Percentiles rank a stretch among this genome's conserved stretches.
These are phyloP conservation scores for Suillia variegata DNA, from an alignment of 2,888 invertebrate species.

Conservation along the genomic window DNA sequence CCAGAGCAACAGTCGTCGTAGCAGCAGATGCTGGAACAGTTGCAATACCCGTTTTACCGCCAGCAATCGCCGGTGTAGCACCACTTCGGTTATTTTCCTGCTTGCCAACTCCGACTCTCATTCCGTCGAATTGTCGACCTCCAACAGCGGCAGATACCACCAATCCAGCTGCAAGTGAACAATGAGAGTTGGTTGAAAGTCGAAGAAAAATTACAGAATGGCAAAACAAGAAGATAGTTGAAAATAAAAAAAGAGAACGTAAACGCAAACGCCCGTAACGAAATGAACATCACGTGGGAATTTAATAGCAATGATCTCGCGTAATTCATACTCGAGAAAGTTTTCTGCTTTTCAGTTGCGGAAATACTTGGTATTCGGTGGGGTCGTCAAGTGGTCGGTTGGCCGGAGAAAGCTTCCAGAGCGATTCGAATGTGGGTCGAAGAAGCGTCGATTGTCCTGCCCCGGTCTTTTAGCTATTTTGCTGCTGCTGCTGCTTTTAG, in stretches of 20 bases:
- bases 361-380: neutral
- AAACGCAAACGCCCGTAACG: too few species aligned
- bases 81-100: neutral
- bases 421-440: too few species aligned
- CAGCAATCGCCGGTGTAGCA: neutral
- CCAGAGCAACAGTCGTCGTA: conserved; percentile 15
- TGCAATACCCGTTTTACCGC: too few species aligned
- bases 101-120: neutral
- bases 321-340: conserved; percentile 11
- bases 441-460: too few species aligned
- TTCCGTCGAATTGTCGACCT: neutral
- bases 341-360: neutral
- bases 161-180: neutral
- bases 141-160: neutral
- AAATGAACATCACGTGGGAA: conserved; percentile 19
- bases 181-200: neutral
- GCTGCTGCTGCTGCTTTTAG: neutral
- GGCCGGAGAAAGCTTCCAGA: too few species aligned
- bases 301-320: conserved; percentile 24
- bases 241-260: neutral
- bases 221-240: neutral
- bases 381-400: neutral
- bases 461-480: too few species aligned
- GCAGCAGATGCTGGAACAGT: neutral
- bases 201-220: neutral